phyloP scores from a whole-genome alignment of 2,797 vertebrate species.

The Hozukius guyotensis region DNA sequence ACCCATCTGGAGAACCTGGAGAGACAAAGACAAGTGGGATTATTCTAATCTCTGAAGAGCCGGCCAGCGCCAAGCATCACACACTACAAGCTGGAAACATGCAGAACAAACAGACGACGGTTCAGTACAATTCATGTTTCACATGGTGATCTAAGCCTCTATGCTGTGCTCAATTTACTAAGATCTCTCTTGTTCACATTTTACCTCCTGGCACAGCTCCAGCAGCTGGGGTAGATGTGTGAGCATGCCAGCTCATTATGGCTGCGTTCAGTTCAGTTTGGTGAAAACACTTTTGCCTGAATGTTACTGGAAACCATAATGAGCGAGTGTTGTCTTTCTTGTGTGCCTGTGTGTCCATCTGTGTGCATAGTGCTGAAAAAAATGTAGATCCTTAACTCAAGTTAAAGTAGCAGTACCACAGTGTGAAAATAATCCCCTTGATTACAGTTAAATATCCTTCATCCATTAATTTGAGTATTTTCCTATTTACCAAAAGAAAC shows the following conservation, averaged over 20 bases:
- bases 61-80: slow-evolving; percentile 47
- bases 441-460: background rate
- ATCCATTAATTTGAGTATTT: background rate
- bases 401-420: background rate
- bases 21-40: slow-evolving; percentile 78
- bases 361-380: background rate
- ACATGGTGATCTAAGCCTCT: slow-evolving; percentile 66
- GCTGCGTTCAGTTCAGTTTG: slow-evolving; percentile 68
- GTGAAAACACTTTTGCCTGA: slow-evolving; percentile 79
- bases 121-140: slow-evolving; percentile 62
- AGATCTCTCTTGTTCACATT: slow-evolving; percentile 61
- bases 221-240: slow-evolving; percentile 40
- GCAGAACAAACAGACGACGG: slow-evolving; percentile 60
- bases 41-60: slow-evolving; percentile 72
- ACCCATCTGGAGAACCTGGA: slow-evolving; percentile 96
- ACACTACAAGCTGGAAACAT: slow-evolving; percentile 54
- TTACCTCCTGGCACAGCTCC: slow-evolving; percentile 61
- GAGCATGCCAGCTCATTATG: slow-evolving; percentile 60
- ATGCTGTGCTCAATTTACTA: slow-evolving; percentile 44
- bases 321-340: slow-evolving; percentile 33
- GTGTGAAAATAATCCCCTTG: background rate
- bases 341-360: slow-evolving; percentile 28
- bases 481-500: background rate
- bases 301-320: slow-evolving; percentile 49
- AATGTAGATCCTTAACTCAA: background rate